Conservation (phyloP, 1,140 invertebrate genomes). For the Leptinotarsa lineolata region DNA sequence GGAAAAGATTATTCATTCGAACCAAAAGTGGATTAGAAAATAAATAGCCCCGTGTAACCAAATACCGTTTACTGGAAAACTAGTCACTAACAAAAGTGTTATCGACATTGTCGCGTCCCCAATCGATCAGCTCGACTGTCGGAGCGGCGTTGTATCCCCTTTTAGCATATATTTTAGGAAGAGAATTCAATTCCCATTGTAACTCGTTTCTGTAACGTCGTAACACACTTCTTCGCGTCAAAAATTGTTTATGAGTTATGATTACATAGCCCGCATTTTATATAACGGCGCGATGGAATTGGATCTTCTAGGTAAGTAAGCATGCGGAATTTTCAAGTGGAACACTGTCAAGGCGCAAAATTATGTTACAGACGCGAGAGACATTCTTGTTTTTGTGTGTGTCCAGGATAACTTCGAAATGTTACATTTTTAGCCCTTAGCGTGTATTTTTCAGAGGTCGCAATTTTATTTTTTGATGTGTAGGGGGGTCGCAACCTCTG, state of each 20-base stretch:
- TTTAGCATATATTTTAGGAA: constrained; percentile 29
- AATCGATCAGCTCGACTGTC: constrained; percentile 25
- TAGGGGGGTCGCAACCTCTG: too few species aligned
- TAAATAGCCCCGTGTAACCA: too few species aligned
- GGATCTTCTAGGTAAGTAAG: constrained; percentile 30
- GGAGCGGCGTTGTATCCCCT: constrained; percentile 14
- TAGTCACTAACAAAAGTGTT: too few species aligned
- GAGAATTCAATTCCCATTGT: constrained; percentile 31
- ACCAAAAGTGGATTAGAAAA: too few species aligned
- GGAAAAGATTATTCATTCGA: too few species aligned
- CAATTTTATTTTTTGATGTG: too few species aligned
- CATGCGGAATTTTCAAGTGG: constrained; percentile 31
- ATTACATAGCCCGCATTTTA: constrained; percentile 30
- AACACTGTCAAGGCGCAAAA: constrained; percentile 23
- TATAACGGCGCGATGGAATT: constrained; percentile 27
- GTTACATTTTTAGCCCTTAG: too few species aligned
- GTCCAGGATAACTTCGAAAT: too few species aligned
- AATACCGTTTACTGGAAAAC: too few species aligned
- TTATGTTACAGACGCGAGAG: neutral
- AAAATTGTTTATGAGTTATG: constrained; percentile 34
- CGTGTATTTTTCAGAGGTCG: too few species aligned
- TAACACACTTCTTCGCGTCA: constrained; percentile 30
- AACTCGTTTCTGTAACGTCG: constrained; percentile 34
- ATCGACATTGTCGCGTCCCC: neutral
- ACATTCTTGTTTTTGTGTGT: too few species aligned